A percentile compares a stretch with the other conserved stretches of the same genome.
Evolutionary conservation across 2,797 vertebrate species (phyloP).

Genomic region (Aldrovandia affinis): DNA sequence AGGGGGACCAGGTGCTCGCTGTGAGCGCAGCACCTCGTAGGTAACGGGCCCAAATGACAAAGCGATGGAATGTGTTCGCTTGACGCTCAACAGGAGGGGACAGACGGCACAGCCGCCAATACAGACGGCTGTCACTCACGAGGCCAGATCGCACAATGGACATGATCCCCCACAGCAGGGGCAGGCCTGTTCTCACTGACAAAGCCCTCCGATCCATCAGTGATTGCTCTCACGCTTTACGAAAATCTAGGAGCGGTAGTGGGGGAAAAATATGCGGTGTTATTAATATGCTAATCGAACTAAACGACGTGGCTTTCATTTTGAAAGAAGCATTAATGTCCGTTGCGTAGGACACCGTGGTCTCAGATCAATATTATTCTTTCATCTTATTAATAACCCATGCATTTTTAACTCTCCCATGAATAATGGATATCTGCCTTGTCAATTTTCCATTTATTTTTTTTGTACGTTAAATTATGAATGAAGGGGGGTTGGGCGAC

Average conservation of each 20-base stretch:
- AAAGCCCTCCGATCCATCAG: slow-evolving; percentile 12
- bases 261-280: not conserved
- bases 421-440: slow-evolving; percentile 36
- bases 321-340: slow-evolving; percentile 35
- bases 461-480: slow-evolving; percentile 41
- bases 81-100: not conserved
- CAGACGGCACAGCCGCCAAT: not conserved
- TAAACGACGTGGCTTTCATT: slow-evolving; percentile 32
- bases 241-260: slow-evolving; percentile 22
- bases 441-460: slow-evolving; percentile 33
- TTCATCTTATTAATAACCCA: slow-evolving; percentile 46
- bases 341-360: slow-evolving; percentile 18
- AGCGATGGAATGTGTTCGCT: not conserved
- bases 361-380: slow-evolving; percentile 44
- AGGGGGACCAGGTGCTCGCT: not conserved
- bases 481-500: slow-evolving; percentile 17
- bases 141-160: not conserved
- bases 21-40: not conserved
- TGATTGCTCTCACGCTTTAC: slow-evolving; percentile 9
- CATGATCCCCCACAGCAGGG: not conserved
- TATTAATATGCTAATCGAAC: slow-evolving; percentile 29
- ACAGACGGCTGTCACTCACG: not conserved
- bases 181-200: not conserved
- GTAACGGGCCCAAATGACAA: not conserved
- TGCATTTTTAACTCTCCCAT: slow-evolving; percentile 39